Evolutionary conservation across 2,113 vertebrate genomes (phyloP).

Genomic region (Tamias sibiricus): DNA sequence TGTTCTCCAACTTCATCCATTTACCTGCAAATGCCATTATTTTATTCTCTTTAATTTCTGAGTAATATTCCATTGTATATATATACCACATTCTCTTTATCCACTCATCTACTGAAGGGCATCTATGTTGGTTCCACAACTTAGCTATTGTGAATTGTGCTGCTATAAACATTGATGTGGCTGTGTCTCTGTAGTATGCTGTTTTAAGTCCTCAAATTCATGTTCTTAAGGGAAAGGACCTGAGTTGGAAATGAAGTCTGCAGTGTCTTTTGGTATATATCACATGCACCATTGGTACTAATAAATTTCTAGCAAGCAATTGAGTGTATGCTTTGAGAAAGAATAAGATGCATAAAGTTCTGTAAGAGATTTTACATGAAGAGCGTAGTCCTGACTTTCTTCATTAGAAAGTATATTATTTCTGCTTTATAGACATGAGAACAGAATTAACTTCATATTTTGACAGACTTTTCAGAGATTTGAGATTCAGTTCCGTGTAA

Average conservation of each 20-base stretch:
- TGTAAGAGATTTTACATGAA: background rate
- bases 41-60: no score
- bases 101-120: no score
- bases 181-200: no score
- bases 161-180: no score
- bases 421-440: background rate
- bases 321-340: background rate
- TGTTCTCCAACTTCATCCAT: no score
- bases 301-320: background rate
- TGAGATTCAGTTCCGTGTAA: background rate
- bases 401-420: constrained; percentile 12
- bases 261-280: background rate
- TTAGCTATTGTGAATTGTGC: no score
- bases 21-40: no score
- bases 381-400: background rate
- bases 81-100: no score
- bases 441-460: constrained; percentile 40
- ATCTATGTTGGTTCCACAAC: no score
- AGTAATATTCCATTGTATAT: no score
- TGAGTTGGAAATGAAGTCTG: background rate
- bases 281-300: background rate
- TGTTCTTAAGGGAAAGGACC: background rate
- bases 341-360: background rate
- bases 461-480: background rate
- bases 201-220: no score